Percentiles rank a stretch among this genome's conserved stretches.
Conservation (phyloP, 2,888 invertebrate genomes). For the Hybos culiciformis region DNA sequence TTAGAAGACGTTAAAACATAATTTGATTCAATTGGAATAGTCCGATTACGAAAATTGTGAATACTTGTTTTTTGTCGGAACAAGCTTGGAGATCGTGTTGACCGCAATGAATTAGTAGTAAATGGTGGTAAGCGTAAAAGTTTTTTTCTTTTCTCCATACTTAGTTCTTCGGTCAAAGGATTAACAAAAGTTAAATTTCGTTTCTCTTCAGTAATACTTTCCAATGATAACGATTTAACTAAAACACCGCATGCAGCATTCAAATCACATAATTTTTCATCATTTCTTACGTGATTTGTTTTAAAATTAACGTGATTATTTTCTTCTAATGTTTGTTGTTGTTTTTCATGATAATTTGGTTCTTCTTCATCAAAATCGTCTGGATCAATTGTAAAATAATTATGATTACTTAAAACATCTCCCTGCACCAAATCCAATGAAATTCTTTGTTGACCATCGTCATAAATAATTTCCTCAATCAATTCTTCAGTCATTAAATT, state of each 20-base stretch:
- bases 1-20: slow-evolving; percentile 22
- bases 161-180: too few species aligned
- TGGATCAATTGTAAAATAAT: slow-evolving; percentile 34
- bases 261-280: not conserved
- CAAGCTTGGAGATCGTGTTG: not conserved
- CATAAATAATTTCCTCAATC: slow-evolving; percentile 34
- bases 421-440: slow-evolving; percentile 1
- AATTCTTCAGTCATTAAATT: slow-evolving; percentile 21
- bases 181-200: slow-evolving; percentile 3
- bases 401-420: slow-evolving; percentile 20
- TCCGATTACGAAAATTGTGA: slow-evolving; percentile 26
- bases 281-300: not conserved
- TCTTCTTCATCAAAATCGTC: slow-evolving; percentile 23
- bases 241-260: too few species aligned
- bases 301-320: not conserved
- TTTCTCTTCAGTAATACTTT: slow-evolving; percentile 9
- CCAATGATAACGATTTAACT: slow-evolving; percentile 16
- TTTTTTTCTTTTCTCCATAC: too few species aligned
- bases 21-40: slow-evolving; percentile 33
- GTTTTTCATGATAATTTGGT: not conserved
- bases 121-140: too few species aligned
- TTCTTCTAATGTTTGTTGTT: not conserved
- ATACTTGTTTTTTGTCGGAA: slow-evolving; percentile 18
- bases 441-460: not conserved
- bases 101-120: not conserved